Percentiles rank a stretch among this genome's conserved stretches.
Conservation (phyloP, 2,113 vertebrate species). For the Gambusia holbrooki region DNA sequence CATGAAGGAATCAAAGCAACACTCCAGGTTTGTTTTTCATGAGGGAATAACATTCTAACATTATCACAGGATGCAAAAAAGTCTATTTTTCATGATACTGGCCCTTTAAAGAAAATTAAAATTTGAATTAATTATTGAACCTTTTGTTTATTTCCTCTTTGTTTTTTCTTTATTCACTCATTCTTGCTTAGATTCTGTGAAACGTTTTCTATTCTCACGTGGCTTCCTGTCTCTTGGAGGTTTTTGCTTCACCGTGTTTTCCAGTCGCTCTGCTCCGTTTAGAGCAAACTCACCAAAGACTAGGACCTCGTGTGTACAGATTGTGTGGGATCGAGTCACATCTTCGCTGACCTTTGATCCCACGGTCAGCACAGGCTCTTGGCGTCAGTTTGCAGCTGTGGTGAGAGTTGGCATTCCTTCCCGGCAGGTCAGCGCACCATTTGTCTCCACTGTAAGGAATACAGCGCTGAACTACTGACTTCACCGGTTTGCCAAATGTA, state of each 20-base stretch:
- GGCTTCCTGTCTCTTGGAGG: slow-evolving; percentile 1
- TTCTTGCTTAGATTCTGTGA: neutral
- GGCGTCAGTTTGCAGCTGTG: slow-evolving; percentile 74
- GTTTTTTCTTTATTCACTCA: neutral
- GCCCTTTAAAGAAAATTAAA: too few species aligned
- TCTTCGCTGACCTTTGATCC: slow-evolving; percentile 75
- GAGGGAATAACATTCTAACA: too few species aligned
- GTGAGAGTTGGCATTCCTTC: slow-evolving; percentile 73
- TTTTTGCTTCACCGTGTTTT: slow-evolving; percentile 39
- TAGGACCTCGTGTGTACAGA: slow-evolving; percentile 67
- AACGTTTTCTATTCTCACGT: neutral
- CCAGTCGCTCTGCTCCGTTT: slow-evolving; percentile 31
- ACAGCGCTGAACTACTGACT: slow-evolving; percentile 50
- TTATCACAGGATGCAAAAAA: too few species aligned
- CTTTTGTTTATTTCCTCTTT: neutral
- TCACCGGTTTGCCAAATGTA: slow-evolving; percentile 43
- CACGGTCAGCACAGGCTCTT: slow-evolving; percentile 50
- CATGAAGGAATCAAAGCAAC: too few species aligned
- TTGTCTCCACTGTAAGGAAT: slow-evolving; percentile 74
- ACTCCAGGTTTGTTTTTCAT: too few species aligned
- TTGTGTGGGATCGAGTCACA: slow-evolving; percentile 75
- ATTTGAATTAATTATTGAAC: too few species aligned
- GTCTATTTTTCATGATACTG: too few species aligned
- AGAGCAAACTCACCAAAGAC: slow-evolving; percentile 47
- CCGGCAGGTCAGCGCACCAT: slow-evolving; percentile 70